Base-by-base conservation (phyloP, 2,797 vertebrate genomes). In the Clamator glandarius region DNA sequence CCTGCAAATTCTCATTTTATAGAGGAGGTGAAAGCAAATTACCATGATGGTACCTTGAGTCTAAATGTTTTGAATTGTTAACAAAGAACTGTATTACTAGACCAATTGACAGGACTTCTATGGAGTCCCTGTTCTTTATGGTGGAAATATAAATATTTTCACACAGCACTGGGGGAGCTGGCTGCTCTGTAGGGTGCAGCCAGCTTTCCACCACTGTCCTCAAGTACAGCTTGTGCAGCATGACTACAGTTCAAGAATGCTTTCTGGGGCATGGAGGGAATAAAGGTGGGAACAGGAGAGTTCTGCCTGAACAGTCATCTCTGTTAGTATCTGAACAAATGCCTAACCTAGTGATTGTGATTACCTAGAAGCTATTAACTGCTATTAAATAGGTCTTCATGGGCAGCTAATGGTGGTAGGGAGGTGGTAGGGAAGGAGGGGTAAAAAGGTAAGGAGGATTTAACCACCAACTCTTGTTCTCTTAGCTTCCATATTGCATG, bases 81-180 rank as follows among this genome's bases (percentile, higher is more conserved):
- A 19, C 12, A 7, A n/a, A 39, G 21, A 77, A 25, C 13, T 25
- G 4, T 23, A 13, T 2, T 29, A 24, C 16, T 66, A 31, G n/a
- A 44, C 39, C 21, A 50, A 9, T 2, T 54, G 54, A 36, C 23
- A 61, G 31, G 28, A 18, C 61, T 70, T 72, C 50, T 57, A 70
- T 50, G 25, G 44, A 55, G 8, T 35, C 14, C 4, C 11, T 54
- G 23, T 58, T 12, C 46, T 82, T 84, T 33, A 31, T 21, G 12
- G 50, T 26, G 26, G 15, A 25, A 84, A 41, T 17, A 20, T 46
- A 46, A n/a, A 9, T 28, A 2, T 7, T 79, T 54, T 85, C 0
- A 0, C 4, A 11, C 19, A 14, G 33, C 2, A 0, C 4, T 3
- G 18, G 1, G 3, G 63, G 8, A 75, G 10, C 21, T 66, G 39